phyloP scores from a whole-genome alignment of 2,113 vertebrate genomes.

The Tringa solitaria region DNA sequence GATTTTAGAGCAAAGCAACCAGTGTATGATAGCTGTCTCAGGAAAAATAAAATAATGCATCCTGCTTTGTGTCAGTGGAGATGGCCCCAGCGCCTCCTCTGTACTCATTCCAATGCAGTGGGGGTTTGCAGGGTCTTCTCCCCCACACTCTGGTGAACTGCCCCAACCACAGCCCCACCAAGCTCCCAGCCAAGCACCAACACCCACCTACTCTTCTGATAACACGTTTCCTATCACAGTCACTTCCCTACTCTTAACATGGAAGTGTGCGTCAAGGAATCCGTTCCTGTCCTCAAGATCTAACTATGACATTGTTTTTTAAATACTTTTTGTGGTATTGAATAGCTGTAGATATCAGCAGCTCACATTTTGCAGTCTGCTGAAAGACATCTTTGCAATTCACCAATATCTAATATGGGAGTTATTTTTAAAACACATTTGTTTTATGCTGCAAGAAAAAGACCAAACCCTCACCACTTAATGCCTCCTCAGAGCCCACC shows the following conservation, averaged over 20 bases:
- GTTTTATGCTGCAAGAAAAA: constrained; percentile 17
- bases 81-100: not conserved
- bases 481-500: not conserved
- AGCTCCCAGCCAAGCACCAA: not conserved
- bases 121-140: not conserved
- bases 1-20: not conserved
- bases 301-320: not conserved
- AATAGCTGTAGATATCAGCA: not conserved
- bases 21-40: not conserved
- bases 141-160: fast-evolving
- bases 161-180: fast-evolving
- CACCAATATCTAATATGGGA: not conserved
- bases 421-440: not conserved
- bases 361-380: not conserved
- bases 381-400: not conserved
- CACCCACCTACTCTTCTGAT: not conserved
- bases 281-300: not conserved
- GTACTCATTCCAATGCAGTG: not conserved
- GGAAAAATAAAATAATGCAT: not conserved
- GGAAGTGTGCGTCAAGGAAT: not conserved
- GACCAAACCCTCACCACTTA: not conserved
- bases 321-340: not conserved
- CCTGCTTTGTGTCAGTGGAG: not conserved
- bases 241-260: not conserved
- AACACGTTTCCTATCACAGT: not conserved